These are phyloP conservation scores for Lutjanus argentimaculatus DNA, from an alignment of 2,797 vertebrate genomes.

Conservation along the genomic window DNA sequence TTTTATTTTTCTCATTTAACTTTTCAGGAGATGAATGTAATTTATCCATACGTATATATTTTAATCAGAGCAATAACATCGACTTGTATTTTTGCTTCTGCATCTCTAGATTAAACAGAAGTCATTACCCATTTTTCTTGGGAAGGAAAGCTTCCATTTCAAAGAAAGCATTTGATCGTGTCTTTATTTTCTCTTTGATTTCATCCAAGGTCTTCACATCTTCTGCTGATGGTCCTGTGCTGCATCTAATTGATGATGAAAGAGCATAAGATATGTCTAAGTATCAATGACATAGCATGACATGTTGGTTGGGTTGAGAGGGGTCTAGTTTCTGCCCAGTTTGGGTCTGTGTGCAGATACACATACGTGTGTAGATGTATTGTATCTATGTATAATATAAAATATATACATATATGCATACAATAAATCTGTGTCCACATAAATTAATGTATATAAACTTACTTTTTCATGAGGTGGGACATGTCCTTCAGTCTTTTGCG, in stretches of 20 bases:
- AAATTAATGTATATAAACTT: slow-evolving; percentile 36
- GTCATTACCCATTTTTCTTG: slow-evolving; percentile 93
- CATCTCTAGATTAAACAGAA: not conserved
- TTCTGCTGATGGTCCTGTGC: slow-evolving; percentile 72
- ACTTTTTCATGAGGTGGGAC: slow-evolving; percentile 86
- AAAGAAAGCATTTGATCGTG: slow-evolving; percentile 87
- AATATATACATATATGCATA: not conserved
- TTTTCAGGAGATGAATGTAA: not conserved
- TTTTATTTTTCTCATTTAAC: not conserved
- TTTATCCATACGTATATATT: not conserved
- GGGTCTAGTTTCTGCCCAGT: not conserved
- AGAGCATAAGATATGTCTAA: slow-evolving; percentile 1
- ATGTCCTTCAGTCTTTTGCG: slow-evolving; percentile 89
- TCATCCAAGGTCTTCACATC: slow-evolving; percentile 76
- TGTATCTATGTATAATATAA: not conserved
- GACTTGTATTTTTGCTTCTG: not conserved
- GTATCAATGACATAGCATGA: not conserved
- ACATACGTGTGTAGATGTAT: not conserved
- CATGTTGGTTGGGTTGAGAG: not conserved
- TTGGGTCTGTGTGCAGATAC: not conserved
- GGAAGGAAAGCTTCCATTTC: slow-evolving; percentile 98
- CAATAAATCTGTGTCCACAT: not conserved
- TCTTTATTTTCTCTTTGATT: slow-evolving; percentile 89
- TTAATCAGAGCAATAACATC: not conserved
- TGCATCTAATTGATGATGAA: slow-evolving; percentile 82